Evolutionary conservation across 1,140 invertebrate genomes (phyloP).

Genomic region (Diuraphis noxia): DNA sequence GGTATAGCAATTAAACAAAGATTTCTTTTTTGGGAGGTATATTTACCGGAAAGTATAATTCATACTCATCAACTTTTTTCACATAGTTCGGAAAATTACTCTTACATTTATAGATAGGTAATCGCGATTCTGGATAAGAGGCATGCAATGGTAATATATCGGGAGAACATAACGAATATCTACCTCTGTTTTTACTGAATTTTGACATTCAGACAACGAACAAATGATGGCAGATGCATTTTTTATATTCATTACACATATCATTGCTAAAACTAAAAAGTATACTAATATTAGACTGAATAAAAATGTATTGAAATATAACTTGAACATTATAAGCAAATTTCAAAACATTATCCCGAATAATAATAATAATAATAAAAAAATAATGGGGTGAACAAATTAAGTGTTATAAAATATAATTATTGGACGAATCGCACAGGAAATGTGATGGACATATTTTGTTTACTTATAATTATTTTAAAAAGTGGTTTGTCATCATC

Average conservation of each 20-base stretch:
- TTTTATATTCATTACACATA: background rate
- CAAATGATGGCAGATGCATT: background rate
- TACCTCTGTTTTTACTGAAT: background rate
- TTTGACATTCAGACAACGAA: background rate
- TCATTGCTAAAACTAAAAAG: background rate
- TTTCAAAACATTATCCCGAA: background rate
- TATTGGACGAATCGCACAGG: background rate
- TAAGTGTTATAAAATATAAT: background rate
- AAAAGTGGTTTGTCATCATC: background rate
- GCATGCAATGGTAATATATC: background rate
- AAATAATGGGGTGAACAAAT: background rate
- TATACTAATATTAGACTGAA: background rate
- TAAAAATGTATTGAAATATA: background rate
- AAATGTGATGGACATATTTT: background rate
- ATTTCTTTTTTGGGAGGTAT: background rate
- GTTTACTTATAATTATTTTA: conserved; percentile 3
- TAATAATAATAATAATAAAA: background rate
- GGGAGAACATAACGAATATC: background rate
- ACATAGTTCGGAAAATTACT: background rate
- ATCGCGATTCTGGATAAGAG: background rate
- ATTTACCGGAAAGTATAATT: background rate
- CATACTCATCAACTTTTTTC: background rate
- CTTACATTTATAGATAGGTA: background rate
- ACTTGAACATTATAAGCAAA: background rate
- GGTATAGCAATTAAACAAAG: background rate